Base-by-base conservation (phyloP, 2,113 vertebrate genomes). In the Litocranius walleri region DNA sequence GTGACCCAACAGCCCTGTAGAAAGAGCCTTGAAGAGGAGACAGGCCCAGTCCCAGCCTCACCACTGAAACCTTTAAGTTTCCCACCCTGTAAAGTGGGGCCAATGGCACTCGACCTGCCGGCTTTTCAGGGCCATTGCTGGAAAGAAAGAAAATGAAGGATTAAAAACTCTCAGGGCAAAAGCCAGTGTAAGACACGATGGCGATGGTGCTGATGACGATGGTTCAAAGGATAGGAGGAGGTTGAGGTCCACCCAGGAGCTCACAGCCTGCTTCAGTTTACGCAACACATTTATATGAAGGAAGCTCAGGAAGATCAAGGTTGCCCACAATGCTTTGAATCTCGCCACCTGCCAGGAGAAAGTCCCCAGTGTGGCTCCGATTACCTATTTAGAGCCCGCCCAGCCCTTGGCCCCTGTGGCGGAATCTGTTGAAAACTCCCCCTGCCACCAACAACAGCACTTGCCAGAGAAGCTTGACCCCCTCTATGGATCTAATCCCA, bases 401-500 rank as follows among this genome's bases (percentile, higher is more conserved):
- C 7, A 10, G 74, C 36, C 50, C n/a, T 36, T 0, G 17, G 29
- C 88, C 59, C 48, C 56, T 0, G 0, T 0, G 13, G 27, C 12
- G 71, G 15, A 50, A 11, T n/a, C 94, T n/a, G n/a, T 2, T 1
- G 13, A 16, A 30, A 57, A 10, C 14, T 4, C 12, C 40, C 52
- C 52, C 86, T 81, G 56, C 5, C 3, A 5, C 52, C 64, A 0
- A 0, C 11, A n/a, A 4, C 0, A 7, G 62, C 14, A 16, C 81
- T 98, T 92, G 29, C 97, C 17, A 1, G 62, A 40, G 50, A 1
- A 12, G 14, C 56, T 0, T 7, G n/a, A 5, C 33, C 74, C 23
- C 29, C 77, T 56, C 78, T 88, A 92, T 95, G 96, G 71, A 87
- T 97, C 98, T 86, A 95, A 98, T 97, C 96, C 97, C 97, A 95